Evolutionary conservation across 2,888 invertebrate genomes (phyloP).

Genomic region (Mamestra brassicae): DNA sequence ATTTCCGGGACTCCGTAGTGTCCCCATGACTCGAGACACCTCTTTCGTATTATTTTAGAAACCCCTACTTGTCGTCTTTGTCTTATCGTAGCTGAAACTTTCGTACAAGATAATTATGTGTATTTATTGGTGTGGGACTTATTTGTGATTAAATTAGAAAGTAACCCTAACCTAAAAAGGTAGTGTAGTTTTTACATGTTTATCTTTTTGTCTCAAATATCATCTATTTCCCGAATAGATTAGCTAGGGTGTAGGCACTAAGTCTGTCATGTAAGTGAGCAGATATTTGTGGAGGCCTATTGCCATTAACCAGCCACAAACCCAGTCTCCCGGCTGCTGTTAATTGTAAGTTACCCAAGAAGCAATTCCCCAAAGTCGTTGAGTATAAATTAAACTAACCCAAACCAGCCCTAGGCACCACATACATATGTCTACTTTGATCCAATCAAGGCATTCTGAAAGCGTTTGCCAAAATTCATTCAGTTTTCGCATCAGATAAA

Average conservation of each 20-base stretch:
- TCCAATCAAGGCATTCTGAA: conserved; percentile 56
- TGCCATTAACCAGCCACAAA: neutral
- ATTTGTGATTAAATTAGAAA: neutral
- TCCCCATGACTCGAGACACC: conserved; percentile 64
- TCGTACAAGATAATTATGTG: conserved; percentile 21
- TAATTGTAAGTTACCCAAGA: neutral
- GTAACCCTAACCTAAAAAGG: neutral
- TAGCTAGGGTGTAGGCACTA: neutral
- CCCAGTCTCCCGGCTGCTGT: neutral
- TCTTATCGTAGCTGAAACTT: conserved; percentile 8
- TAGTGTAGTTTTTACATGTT: neutral
- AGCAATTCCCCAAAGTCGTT: neutral
- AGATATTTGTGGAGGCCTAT: neutral
- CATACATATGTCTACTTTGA: conserved; percentile 60
- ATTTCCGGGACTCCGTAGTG: conserved; percentile 58
- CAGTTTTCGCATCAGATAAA: conserved; percentile 81
- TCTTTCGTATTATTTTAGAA: conserved; percentile 65
- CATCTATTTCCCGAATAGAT: neutral
- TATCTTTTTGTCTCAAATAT: neutral
- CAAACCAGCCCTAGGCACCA: conserved; percentile 35
- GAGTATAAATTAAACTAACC: conserved; percentile 3
- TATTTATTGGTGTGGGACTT: neutral
- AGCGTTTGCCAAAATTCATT: conserved; percentile 78
- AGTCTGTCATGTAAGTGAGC: neutral
- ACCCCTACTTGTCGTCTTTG: conserved; percentile 36